These are phyloP conservation scores for Andrena bucephala DNA, from an alignment of 2,888 invertebrate species.

Conservation along the genomic window DNA sequence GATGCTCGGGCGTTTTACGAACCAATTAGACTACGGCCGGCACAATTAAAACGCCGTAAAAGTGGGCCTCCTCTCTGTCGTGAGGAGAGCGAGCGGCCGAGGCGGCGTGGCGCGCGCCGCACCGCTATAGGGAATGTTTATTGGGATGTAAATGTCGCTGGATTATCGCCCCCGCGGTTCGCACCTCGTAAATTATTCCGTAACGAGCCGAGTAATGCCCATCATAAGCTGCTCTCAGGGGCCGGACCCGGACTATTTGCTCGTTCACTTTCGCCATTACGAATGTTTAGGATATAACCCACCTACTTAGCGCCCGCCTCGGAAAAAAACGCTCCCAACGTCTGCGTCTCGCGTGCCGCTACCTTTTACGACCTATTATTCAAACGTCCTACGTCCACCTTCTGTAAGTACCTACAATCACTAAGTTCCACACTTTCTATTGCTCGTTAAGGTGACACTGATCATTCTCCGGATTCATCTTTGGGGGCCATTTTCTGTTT, in stretches of 20 bases:
- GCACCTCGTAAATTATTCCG: slow-evolving; percentile 85
- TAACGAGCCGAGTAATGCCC: slow-evolving; percentile 85
- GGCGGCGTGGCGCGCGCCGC: slow-evolving; percentile 68
- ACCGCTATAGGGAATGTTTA: slow-evolving; percentile 80
- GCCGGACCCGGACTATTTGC: slow-evolving; percentile 77
- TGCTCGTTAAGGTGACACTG: background rate
- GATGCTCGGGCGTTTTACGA: slow-evolving; percentile 78
- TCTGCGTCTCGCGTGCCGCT: background rate
- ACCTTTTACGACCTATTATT: slow-evolving; percentile 30
- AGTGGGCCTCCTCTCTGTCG: slow-evolving; percentile 67
- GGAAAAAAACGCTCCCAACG: slow-evolving; percentile 38
- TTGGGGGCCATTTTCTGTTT: background rate
- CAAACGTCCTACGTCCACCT: background rate
- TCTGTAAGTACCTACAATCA: background rate
- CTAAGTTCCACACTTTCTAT: slow-evolving; percentile 5
- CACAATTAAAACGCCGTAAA: slow-evolving; percentile 84
- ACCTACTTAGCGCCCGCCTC: slow-evolving; percentile 61
- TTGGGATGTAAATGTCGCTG: slow-evolving; percentile 85
- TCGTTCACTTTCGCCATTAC: slow-evolving; percentile 73
- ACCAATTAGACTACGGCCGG: slow-evolving; percentile 80
- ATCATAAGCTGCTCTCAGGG: slow-evolving; percentile 82
- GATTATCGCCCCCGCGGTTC: slow-evolving; percentile 85
- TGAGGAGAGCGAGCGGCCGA: slow-evolving; percentile 40
- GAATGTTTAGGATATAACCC: slow-evolving; percentile 75
- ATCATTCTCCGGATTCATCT: background rate